A percentile compares a stretch with the other conserved stretches of the same genome.
Evolutionary conservation across 2,797 vertebrate species (phyloP).

Genomic region (Pseudocheirus occidentalis): DNA sequence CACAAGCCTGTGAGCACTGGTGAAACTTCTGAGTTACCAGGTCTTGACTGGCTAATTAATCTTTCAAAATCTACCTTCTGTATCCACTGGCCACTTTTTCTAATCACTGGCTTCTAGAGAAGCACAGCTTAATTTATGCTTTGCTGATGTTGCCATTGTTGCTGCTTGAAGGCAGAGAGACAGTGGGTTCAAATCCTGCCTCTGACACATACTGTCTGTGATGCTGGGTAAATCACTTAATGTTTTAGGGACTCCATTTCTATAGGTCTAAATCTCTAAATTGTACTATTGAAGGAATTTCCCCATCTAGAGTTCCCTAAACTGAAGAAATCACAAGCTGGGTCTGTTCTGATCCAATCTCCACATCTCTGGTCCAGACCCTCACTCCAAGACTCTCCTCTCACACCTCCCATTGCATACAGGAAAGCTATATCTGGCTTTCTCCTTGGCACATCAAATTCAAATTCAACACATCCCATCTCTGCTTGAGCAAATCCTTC

Average conservation of each 20-base stretch:
- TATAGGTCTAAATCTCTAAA: not conserved
- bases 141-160: not conserved
- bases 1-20: not conserved
- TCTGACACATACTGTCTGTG: not conserved
- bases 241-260: not conserved
- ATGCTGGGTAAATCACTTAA: not conserved
- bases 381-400: not conserved
- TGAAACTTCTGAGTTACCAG: not conserved
- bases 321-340: not conserved
- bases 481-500: not conserved
- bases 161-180: not conserved
- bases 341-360: not conserved
- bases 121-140: not conserved
- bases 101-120: not conserved
- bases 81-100: not conserved
- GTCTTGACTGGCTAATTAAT: not conserved
- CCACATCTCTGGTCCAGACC: not conserved
- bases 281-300: not conserved
- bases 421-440: not conserved
- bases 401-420: not conserved
- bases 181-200: not conserved
- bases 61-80: not conserved
- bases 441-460: not conserved
- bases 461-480: not conserved
- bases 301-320: not conserved